A percentile compares a stretch with the other conserved stretches of the same genome.
These are phyloP conservation scores for Telmatochromis sp. DNA, from an alignment of 2,113 vertebrate species.

Conservation along the genomic window DNA sequence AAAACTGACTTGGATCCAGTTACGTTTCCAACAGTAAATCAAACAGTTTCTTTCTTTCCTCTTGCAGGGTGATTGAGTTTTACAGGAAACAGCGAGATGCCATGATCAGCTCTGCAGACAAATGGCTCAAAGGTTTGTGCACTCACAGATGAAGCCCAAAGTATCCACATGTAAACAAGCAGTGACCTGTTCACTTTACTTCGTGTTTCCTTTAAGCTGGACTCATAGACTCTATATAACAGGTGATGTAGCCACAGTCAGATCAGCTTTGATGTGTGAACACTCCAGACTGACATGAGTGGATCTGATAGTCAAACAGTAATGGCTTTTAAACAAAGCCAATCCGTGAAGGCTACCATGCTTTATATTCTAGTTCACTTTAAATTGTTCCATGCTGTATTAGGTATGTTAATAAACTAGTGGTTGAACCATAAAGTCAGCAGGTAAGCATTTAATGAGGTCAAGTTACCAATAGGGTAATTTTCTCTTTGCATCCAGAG, in stretches of 20 bases:
- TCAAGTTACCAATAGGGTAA: background rate
- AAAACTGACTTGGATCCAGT: background rate
- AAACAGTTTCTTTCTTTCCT: background rate
- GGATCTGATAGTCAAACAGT: background rate
- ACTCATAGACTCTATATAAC: background rate
- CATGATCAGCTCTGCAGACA: conserved; percentile 84
- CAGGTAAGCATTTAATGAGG: background rate
- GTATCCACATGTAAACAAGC: background rate
- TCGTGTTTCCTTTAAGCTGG: background rate
- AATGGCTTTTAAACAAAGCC: background rate
- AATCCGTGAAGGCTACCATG: background rate
- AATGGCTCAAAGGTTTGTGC: conserved; percentile 85
- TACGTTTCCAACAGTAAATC: background rate
- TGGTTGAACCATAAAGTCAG: background rate
- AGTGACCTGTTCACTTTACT: background rate
- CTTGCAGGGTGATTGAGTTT: conserved; percentile 81
- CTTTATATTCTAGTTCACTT: background rate
- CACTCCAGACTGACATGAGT: background rate
- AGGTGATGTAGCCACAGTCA: background rate
- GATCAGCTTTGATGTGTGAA: background rate
- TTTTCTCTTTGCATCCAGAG: background rate
- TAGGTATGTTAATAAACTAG: background rate
- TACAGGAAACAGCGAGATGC: conserved; percentile 83
- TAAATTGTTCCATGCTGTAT: background rate
- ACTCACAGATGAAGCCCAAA: background rate